These are phyloP conservation scores for Alloscopus bannaensis DNA, from an alignment of 2,888 invertebrate genomes.

Conservation along the genomic window DNA sequence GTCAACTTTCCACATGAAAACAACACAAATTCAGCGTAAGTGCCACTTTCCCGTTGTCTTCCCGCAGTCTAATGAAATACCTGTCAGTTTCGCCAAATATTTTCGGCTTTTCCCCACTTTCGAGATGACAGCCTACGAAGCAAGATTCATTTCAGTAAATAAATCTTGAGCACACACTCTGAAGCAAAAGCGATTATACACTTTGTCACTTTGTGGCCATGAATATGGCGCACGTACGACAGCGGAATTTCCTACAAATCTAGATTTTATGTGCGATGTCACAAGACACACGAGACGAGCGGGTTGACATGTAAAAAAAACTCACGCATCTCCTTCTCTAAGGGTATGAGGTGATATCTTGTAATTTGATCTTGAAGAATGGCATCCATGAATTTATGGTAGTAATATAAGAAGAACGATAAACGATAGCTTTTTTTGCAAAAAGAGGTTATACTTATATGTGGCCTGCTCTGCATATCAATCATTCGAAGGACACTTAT, in stretches of 20 bases:
- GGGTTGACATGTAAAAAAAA: slow-evolving; percentile 10
- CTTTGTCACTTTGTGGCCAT: slow-evolving; percentile 16
- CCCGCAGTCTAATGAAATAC: slow-evolving; percentile 11
- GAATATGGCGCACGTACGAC: slow-evolving; percentile 39
- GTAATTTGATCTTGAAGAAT: not conserved
- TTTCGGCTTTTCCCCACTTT: slow-evolving; percentile 14
- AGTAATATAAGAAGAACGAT: not conserved
- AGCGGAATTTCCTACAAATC: slow-evolving; percentile 51
- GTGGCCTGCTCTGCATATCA: too few relatives aligned
- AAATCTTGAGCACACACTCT: slow-evolving; percentile 21
- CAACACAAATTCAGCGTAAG: not conserved
- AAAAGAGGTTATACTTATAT: too few relatives aligned
- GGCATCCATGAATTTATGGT: too few relatives aligned
- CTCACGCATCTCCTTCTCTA: not conserved
- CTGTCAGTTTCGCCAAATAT: not conserved
- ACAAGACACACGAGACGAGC: not conserved
- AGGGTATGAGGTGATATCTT: not conserved
- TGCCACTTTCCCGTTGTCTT: not conserved
- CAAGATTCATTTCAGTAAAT: slow-evolving; percentile 18
- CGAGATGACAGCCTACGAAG: too few relatives aligned
- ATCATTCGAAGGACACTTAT: too few relatives aligned
- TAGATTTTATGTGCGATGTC: slow-evolving; percentile 40
- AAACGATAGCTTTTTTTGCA: not conserved
- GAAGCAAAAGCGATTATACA: not conserved
- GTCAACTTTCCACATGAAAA: not conserved